Evolutionary conservation across 1,140 invertebrate genomes (phyloP).

Genomic region (Colletes latitarsis): DNA sequence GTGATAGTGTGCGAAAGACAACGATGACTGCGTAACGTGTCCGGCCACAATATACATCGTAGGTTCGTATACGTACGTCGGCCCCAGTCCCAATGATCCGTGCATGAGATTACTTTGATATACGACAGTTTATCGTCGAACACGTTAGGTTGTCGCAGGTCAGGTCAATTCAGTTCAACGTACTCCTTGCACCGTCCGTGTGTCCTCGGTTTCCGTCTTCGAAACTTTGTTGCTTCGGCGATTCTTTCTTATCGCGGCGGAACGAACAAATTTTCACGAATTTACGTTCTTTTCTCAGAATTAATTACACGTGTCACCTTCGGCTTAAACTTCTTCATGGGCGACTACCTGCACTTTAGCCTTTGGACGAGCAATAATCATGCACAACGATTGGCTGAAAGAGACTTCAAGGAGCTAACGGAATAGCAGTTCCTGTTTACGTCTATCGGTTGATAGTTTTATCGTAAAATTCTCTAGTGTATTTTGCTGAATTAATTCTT

Average conservation of each 20-base stretch:
- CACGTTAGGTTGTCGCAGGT: slow-evolving; percentile 75
- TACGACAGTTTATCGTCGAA: slow-evolving; percentile 69
- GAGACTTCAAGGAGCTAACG: too few species aligned
- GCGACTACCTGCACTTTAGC: too few species aligned
- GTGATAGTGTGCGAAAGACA: background rate
- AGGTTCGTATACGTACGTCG: slow-evolving; percentile 28
- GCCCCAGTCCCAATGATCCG: slow-evolving; percentile 46
- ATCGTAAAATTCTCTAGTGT: too few species aligned
- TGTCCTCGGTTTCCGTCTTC: slow-evolving; percentile 11
- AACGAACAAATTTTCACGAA: too few species aligned
- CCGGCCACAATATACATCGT: background rate
- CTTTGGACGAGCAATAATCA: too few species aligned
- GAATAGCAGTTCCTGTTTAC: too few species aligned
- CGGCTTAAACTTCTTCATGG: too few species aligned
- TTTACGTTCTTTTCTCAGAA: too few species aligned
- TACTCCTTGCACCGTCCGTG: slow-evolving; percentile 58
- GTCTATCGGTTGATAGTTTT: too few species aligned
- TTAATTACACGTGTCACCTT: too few species aligned
- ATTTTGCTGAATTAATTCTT: too few species aligned
- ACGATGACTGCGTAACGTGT: slow-evolving; percentile 38
- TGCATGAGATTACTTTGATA: slow-evolving; percentile 72
- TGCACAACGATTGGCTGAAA: too few species aligned
- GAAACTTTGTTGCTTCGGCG: slow-evolving; percentile 19
- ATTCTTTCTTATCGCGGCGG: background rate
- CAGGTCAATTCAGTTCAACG: slow-evolving; percentile 75